These are phyloP conservation scores for Delphinus delphis DNA, from an alignment of 2,113 vertebrate species.

Conservation along the genomic window DNA sequence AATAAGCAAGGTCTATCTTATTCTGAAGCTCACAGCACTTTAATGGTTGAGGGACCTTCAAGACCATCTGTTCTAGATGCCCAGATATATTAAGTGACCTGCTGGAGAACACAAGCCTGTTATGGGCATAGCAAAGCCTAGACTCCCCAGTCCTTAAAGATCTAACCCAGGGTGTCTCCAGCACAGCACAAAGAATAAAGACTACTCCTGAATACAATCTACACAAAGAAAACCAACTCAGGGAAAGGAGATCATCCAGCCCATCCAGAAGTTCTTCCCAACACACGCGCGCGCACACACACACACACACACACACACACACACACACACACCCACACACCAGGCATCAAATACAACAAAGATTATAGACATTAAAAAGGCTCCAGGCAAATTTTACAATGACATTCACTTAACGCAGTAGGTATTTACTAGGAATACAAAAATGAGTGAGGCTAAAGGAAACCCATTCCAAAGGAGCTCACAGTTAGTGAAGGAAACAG, in stretches of 20 bases:
- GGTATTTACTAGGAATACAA: not conserved
- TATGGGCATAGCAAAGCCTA: not conserved
- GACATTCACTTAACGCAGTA: not conserved
- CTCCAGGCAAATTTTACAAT: not conserved
- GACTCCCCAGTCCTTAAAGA: not conserved
- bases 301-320: too few relatives aligned
- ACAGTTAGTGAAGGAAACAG: not conserved
- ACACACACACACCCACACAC: rapidly evolving
- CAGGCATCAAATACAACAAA: not conserved
- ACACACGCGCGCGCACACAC: not conserved
- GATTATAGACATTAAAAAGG: not conserved
- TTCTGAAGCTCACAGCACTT: not conserved
- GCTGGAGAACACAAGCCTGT: not conserved
- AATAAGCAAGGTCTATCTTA: not conserved
- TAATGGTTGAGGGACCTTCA: not conserved
- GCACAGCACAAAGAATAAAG: not conserved
- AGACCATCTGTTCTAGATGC: not conserved
- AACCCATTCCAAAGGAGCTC: not conserved
- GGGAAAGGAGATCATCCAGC: not conserved
- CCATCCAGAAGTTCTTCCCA: not conserved
- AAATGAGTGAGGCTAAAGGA: not conserved
- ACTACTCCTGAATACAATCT: not conserved
- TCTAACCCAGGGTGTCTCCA: not conserved
- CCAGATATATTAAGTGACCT: not conserved
- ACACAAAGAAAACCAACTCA: not conserved